Base-by-base conservation (phyloP, 2,113 vertebrate species). In the Shinisaurus crocodilurus region DNA sequence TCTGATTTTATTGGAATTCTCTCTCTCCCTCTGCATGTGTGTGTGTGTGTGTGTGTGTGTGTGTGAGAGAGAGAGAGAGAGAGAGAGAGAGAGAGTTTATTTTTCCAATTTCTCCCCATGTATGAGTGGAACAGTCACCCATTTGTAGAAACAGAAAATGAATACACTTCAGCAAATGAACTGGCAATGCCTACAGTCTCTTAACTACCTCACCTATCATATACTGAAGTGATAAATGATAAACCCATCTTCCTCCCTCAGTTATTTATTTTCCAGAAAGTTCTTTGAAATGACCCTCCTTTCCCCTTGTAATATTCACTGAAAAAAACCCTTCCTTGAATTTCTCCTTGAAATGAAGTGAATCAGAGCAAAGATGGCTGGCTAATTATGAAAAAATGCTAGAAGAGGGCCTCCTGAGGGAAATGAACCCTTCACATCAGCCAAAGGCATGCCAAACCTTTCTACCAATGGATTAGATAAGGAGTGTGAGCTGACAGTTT, bases 361-460 rank as follows among this genome's bases (percentile, higher is more conserved):
- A 90, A 90, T 20, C 91, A 74, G 70, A 87, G 87, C 10, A 50
- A 90, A 86, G 15, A 25, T 50, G 75, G 74, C 85, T 50, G 50
- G 32, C 70, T 57, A 92, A 34, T 32, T 34, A 84, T 6, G 25
- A 94, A 77, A 88, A 80, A 90, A 25, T 70, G 0, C 2, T 82
- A 86, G 72, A 2, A 50, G 60, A 82, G 72, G 25, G 69, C 82
- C 90, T 93, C 63, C 65, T 7, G 60, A 48, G 89, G 88, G 27
- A 65, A 94, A 84, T 18, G 29, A 45, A 83, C 91, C n/a, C 63
- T 92, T 43, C 16, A 15, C 15, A 86, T 63, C 90, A 91, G 48
- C 45, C 29, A 65, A 91, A 94, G 92, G 63, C 32, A 86, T 92
- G 92, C 69, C 45, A 92, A 87, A 86, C 32, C 7, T 87, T 95